phyloP scores from a whole-genome alignment of 2,888 invertebrate genomes.

The Stegophylla sp. region DNA sequence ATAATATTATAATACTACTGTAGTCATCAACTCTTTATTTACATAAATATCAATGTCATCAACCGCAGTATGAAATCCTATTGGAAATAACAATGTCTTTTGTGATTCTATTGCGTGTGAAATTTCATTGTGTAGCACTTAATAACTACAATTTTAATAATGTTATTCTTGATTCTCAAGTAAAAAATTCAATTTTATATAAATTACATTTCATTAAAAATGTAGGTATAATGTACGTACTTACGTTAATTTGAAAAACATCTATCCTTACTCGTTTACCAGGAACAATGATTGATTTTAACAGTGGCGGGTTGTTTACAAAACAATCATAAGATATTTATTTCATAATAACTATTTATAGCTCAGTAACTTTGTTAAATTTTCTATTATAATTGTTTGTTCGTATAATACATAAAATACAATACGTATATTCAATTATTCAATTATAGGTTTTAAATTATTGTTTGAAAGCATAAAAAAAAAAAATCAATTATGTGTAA shows the following conservation, averaged over 20 bases:
- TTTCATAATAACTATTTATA: no score
- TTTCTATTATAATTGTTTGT: not conserved
- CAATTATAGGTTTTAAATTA: no score
- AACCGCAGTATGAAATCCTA: not conserved
- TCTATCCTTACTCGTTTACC: no score
- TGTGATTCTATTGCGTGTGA: not conserved
- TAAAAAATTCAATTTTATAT: no score
- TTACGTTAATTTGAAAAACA: no score
- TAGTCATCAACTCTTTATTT: slow-evolving; percentile 1
- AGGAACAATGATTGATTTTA: no score
- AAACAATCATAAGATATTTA: slow-evolving; percentile 10
- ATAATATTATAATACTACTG: not conserved
- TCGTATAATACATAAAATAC: not conserved
- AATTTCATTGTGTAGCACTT: not conserved
- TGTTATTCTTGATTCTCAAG: no score
- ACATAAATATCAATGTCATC: slow-evolving; percentile 18
- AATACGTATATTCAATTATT: no score
- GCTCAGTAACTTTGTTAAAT: not conserved
- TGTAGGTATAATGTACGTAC: no score
- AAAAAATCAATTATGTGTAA: no score
- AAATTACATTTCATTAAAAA: no score
- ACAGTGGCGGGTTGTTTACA: not conserved
- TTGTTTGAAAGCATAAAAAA: no score
- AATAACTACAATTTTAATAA: not conserved
- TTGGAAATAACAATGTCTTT: not conserved